Percentiles rank a stretch among this genome's conserved stretches.
phyloP scores from a whole-genome alignment of 1,140 invertebrate genomes.

The Drosophila ironensis region DNA sequence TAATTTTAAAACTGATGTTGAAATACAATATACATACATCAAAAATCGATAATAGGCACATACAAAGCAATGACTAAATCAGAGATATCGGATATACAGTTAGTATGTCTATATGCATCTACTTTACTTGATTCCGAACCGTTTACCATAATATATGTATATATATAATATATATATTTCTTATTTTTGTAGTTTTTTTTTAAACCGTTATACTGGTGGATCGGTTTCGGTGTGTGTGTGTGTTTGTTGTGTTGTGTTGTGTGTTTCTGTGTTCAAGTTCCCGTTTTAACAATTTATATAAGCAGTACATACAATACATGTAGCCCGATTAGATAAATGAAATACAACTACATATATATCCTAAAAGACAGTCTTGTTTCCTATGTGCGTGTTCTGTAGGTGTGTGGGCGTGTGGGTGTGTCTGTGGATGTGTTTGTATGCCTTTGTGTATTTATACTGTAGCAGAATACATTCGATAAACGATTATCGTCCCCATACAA shows the following conservation, averaged over 20 bases:
- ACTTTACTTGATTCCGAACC: neutral
- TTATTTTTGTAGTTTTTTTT: neutral
- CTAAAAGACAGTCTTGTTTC: constrained; percentile 74
- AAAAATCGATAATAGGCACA: constrained; percentile 74
- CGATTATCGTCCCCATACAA: neutral
- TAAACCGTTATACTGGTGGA: constrained; percentile 16
- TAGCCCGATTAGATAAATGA: constrained; percentile 63
- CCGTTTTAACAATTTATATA: constrained; percentile 65
- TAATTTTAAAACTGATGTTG: constrained; percentile 54
- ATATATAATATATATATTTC: neutral
- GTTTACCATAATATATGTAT: neutral
- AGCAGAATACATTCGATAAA: constrained; percentile 19
- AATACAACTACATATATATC: constrained; percentile 73
- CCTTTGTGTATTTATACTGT: constrained; percentile 19
- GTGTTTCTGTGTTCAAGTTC: constrained; percentile 38
- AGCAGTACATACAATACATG: constrained; percentile 58
- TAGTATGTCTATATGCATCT: constrained; percentile 17
- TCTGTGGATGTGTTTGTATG: constrained; percentile 11
- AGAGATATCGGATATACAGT: constrained; percentile 53
- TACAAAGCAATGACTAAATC: constrained; percentile 76
- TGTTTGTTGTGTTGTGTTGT: constrained; percentile 8
- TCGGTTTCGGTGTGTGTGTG: constrained; percentile 4
- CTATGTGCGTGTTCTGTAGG: constrained; percentile 61
- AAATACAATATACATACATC: constrained; percentile 63
- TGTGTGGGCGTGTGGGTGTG: constrained; percentile 25